phyloP scores from a whole-genome alignment of 2,888 invertebrate species.

The Poecilobothrus nobilitatus region DNA sequence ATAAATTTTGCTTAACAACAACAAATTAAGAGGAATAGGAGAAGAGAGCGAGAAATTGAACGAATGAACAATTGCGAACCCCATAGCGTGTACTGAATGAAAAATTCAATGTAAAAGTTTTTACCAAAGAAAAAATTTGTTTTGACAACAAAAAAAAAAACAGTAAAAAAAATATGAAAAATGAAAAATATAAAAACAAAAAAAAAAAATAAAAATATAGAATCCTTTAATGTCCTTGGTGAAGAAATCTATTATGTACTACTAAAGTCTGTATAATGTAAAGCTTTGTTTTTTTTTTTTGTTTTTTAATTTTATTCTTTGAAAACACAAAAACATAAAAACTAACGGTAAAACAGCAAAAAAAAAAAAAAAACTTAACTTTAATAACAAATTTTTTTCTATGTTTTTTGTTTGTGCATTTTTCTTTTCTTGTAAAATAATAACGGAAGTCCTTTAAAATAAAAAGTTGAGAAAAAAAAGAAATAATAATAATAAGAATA shows the following conservation, averaged over 20 bases:
- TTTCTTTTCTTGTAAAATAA: too few relatives aligned
- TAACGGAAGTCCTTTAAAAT: too few relatives aligned
- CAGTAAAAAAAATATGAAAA: background rate
- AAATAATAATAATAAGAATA: too few relatives aligned
- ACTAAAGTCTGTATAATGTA: background rate
- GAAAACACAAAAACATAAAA: background rate
- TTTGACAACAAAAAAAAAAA: background rate
- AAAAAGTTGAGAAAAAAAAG: too few relatives aligned
- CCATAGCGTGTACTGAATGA: background rate
- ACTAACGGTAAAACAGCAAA: too few relatives aligned
- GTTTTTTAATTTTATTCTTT: background rate
- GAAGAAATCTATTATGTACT: background rate
- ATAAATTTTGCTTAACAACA: too few relatives aligned
- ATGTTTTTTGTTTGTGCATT: background rate
- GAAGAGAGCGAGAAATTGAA: background rate
- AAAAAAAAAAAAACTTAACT: background rate
- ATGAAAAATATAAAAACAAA: background rate
- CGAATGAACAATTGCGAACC: background rate
- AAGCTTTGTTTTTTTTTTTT: background rate
- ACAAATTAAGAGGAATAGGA: too few relatives aligned
- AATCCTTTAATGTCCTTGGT: conserved; percentile 5
- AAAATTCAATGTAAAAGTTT: background rate
- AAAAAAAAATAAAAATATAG: background rate
- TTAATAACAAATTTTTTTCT: background rate
- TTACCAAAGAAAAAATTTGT: background rate